Evolutionary conservation across 2,888 invertebrate species (phyloP).

Genomic region (Cheilosia variabilis): DNA sequence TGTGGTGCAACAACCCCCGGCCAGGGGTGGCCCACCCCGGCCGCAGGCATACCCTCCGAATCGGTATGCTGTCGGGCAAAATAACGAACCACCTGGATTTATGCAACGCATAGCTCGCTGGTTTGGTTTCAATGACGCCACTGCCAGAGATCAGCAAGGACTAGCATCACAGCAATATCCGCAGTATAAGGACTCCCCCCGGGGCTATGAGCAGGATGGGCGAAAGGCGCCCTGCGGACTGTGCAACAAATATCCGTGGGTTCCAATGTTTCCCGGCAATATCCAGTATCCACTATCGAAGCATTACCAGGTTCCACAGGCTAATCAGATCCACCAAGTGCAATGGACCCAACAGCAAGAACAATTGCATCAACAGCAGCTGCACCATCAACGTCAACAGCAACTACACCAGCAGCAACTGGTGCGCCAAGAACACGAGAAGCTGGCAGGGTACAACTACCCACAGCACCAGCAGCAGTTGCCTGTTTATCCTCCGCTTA

Average conservation of each 20-base stretch:
- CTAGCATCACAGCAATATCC: slow-evolving; percentile 73
- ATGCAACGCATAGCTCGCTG: slow-evolving; percentile 83
- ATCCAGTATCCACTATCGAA: slow-evolving; percentile 77
- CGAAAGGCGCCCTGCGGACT: slow-evolving; percentile 88
- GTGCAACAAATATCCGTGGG: slow-evolving; percentile 92
- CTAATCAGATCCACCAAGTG: slow-evolving; percentile 67
- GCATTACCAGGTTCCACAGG: slow-evolving; percentile 58
- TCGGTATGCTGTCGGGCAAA: slow-evolving; percentile 28
- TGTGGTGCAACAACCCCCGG: slow-evolving; percentile 48
- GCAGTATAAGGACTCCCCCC: slow-evolving; percentile 69
- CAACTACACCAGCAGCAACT: slow-evolving; percentile 31
- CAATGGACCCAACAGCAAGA: slow-evolving; percentile 68
- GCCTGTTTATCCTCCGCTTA: slow-evolving; percentile 52
- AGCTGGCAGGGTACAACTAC: slow-evolving; percentile 65
- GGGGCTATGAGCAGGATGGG: slow-evolving; percentile 77
- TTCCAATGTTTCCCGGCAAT: slow-evolving; percentile 86
- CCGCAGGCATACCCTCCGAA: slow-evolving; percentile 38
- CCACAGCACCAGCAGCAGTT: slow-evolving; percentile 67
- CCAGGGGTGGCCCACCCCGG: slow-evolving; percentile 39
- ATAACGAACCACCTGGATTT: slow-evolving; percentile 79
- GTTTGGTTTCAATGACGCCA: slow-evolving; percentile 81
- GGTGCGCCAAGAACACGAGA: slow-evolving; percentile 44
- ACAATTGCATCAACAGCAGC: slow-evolving; percentile 34
- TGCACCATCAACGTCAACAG: slow-evolving; percentile 41
- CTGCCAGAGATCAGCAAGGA: slow-evolving; percentile 78